phyloP scores from a whole-genome alignment of 64 coral and sea anemone genomes.

The Dendrophyllia cribrosa region DNA sequence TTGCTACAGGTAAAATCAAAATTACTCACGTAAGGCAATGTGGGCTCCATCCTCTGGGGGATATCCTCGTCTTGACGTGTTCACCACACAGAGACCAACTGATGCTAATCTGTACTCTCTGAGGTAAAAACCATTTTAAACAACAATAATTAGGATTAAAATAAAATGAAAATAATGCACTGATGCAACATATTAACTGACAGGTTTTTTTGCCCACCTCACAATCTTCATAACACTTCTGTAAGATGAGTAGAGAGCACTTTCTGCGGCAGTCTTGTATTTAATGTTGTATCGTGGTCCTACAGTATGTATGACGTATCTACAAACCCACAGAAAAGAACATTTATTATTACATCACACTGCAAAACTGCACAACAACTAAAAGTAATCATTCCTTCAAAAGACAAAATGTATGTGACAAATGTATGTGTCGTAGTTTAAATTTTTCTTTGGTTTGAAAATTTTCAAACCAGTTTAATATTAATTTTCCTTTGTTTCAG shows the following conservation, averaged over 20 bases:
- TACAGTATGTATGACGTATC: slow-evolving; percentile 98
- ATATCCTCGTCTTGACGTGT: slow-evolving; percentile 89
- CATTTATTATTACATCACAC: neutral
- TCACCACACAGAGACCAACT: slow-evolving; percentile 90
- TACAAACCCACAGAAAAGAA: slow-evolving; percentile 12
- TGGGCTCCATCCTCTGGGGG: slow-evolving; percentile 97
- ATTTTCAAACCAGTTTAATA: too few species aligned
- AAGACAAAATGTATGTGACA: too few species aligned
- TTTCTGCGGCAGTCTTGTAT: slow-evolving; percentile 96
- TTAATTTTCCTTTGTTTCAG: too few species aligned
- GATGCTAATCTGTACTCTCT: slow-evolving; percentile 90
- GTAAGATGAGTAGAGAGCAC: slow-evolving; percentile 95
- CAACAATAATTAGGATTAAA: neutral
- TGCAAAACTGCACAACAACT: neutral
- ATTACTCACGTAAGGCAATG: slow-evolving; percentile 93
- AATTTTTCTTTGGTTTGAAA: too few species aligned
- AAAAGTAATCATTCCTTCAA: neutral
- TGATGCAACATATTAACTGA: too few species aligned
- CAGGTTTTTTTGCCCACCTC: slow-evolving; percentile 44
- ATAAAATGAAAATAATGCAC: neutral
- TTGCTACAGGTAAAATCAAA: neutral
- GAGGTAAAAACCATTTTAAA: neutral
- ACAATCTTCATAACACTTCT: slow-evolving; percentile 94
- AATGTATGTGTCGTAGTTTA: too few species aligned
- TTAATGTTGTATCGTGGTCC: slow-evolving; percentile 97